Evolutionary conservation across 2,113 vertebrate genomes (phyloP).

Genomic region (Pao palembangensis): DNA sequence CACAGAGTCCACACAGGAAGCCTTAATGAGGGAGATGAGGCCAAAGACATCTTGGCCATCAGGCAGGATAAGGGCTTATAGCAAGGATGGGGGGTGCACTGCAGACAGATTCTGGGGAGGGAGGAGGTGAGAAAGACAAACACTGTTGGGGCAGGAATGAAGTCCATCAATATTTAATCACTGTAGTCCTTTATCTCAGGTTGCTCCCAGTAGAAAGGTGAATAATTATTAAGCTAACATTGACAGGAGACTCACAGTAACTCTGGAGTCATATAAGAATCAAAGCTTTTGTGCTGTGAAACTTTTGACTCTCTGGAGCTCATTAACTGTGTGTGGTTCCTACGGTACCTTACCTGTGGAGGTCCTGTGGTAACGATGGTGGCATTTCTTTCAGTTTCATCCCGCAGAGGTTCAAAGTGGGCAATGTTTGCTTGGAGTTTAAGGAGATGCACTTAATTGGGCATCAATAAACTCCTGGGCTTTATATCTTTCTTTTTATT

Average conservation of each 20-base stretch:
- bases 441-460: slow-evolving; percentile 15
- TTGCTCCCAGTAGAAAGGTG: slow-evolving; percentile 9
- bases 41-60: not conserved
- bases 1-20: not conserved
- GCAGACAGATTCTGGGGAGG: not conserved
- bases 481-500: slow-evolving; percentile 20
- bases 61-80: not conserved
- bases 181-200: slow-evolving; percentile 11
- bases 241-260: not conserved
- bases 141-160: not conserved
- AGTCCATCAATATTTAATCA: slow-evolving; percentile 41
- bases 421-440: not conserved
- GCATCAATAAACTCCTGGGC: slow-evolving; percentile 1
- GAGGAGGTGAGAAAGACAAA: slow-evolving; percentile 9
- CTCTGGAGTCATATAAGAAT: not conserved
- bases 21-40: slow-evolving; percentile 1
- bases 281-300: not conserved
- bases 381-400: not conserved
- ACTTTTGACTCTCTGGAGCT: not conserved
- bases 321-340: not conserved
- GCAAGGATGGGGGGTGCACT: not conserved
- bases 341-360: no score
- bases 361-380: no score
- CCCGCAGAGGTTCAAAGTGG: not conserved
- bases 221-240: not conserved